phyloP scores from a whole-genome alignment of 2,888 invertebrate genomes.

The Corythucha ciliata region DNA sequence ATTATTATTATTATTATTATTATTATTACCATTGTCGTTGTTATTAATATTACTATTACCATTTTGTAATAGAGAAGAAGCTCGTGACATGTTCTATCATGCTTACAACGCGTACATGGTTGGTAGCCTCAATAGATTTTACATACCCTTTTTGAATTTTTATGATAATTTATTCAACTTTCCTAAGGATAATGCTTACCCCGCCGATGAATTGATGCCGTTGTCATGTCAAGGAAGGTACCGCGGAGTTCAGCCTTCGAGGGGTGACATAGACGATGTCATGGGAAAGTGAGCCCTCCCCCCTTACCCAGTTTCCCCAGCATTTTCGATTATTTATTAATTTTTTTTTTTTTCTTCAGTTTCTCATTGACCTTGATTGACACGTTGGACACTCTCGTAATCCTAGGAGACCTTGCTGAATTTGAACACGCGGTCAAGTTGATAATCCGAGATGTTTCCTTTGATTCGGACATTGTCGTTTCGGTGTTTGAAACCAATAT shows the following conservation, averaged over 20 bases:
- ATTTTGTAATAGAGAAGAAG: constrained; percentile 62
- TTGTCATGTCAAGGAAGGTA: constrained; percentile 87
- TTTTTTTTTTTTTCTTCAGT: constrained; percentile 48
- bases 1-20: too few relatives aligned
- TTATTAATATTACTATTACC: too few relatives aligned
- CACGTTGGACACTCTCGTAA: constrained; percentile 81
- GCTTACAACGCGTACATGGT: constrained; percentile 92
- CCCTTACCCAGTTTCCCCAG: background rate
- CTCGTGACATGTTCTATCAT: constrained; percentile 93
- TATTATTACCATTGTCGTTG: too few relatives aligned
- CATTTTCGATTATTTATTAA: constrained; percentile 2
- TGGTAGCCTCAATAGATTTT: constrained; percentile 34
- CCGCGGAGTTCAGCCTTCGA: constrained; percentile 76
- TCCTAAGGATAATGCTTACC: constrained; percentile 77
- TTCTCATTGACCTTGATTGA: constrained; percentile 94
- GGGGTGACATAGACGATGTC: constrained; percentile 94
- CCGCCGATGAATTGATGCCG: constrained; percentile 97
- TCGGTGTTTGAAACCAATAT: constrained; percentile 99
- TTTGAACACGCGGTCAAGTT: constrained; percentile 85
- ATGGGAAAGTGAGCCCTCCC: constrained; percentile 87
- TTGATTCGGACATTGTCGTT: constrained; percentile 89
- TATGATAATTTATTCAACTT: background rate
- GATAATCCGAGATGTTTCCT: constrained; percentile 75
- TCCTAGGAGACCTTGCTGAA: constrained; percentile 85
- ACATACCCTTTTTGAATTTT: background rate